phyloP scores from a whole-genome alignment of 2,113 vertebrate genomes.

The Phoxinus phoxinus region DNA sequence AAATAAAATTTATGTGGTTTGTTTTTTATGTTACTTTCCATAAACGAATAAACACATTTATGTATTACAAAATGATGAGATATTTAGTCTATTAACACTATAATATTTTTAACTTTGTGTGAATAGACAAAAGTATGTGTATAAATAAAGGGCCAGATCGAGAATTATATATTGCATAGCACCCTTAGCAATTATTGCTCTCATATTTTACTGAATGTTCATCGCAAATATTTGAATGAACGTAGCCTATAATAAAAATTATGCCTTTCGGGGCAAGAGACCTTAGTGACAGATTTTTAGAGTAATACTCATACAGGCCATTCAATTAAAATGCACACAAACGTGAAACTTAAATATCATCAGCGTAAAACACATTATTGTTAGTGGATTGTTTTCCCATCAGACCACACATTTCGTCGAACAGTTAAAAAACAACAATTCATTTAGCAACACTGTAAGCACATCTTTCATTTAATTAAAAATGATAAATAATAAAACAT shows the following conservation, averaged over 20 bases:
- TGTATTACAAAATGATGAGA: neutral
- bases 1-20: neutral
- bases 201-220: slow-evolving; percentile 15
- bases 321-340: neutral
- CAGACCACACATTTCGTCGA: neutral
- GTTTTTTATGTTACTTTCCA: neutral
- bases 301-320: neutral
- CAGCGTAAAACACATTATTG: neutral
- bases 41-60: slow-evolving; percentile 27
- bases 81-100: neutral
- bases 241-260: neutral
- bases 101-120: neutral
- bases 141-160: slow-evolving; percentile 22
- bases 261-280: neutral
- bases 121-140: slow-evolving; percentile 5
- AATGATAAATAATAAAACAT: slow-evolving; percentile 54
- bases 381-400: neutral
- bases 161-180: slow-evolving; percentile 62
- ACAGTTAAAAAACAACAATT: neutral
- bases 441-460: slow-evolving; percentile 36
- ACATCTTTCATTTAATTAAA: slow-evolving; percentile 50
- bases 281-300: slow-evolving; percentile 2
- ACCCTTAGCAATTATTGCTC: slow-evolving; percentile 63
- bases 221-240: slow-evolving; percentile 4
- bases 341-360: neutral